Evolutionary conservation across 2,113 vertebrate species (phyloP).

Genomic region (Cyphomyrus plagiostoma): DNA sequence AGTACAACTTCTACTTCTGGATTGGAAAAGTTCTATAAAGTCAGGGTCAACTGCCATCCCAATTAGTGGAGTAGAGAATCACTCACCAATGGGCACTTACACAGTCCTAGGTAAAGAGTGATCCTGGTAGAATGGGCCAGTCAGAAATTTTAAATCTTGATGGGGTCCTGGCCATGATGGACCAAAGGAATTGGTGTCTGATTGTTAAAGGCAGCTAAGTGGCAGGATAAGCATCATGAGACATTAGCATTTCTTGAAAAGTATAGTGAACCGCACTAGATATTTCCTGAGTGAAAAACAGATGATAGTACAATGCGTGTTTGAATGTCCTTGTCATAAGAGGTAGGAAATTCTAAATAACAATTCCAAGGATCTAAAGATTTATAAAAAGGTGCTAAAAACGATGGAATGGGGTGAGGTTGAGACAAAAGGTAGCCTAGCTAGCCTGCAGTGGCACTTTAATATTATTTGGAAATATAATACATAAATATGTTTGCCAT

Average conservation of each 20-base stretch:
- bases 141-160: neutral
- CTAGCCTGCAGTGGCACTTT: neutral
- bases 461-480: neutral
- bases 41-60: neutral
- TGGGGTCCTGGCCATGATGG: neutral
- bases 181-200: neutral
- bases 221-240: neutral
- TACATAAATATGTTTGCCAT: neutral
- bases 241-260: neutral
- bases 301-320: neutral
- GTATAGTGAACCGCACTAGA: neutral
- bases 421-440: neutral
- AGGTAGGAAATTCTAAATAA: neutral
- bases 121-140: neutral
- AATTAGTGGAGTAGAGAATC: neutral
- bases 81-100: neutral
- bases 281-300: neutral
- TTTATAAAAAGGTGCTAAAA: neutral
- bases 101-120: neutral
- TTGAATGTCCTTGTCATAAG: neutral
- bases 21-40: neutral
- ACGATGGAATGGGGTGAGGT: neutral
- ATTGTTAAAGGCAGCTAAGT: neutral
- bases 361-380: neutral
- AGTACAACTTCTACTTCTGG: conserved; percentile 47